Base-by-base conservation (phyloP, 2,888 invertebrate species). In the Sericinus montela region DNA sequence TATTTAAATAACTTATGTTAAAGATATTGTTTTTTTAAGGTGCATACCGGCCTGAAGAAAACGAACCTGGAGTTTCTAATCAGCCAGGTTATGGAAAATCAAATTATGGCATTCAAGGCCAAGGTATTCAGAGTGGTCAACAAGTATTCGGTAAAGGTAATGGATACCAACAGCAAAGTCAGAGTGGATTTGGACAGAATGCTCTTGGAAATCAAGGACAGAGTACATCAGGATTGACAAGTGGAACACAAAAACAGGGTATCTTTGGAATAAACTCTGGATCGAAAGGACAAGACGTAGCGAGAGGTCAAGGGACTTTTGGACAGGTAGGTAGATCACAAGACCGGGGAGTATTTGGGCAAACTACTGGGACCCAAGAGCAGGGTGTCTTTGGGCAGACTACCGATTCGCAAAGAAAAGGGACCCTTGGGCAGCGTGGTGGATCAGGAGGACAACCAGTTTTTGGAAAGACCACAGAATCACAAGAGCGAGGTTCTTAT, bases 41-140 rank as follows among this genome's bases (percentile, higher is more conserved):
- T 52, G 85, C 88, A 13, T 88, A 88, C 67, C 70, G 77, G 36
- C 84, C 86, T 0, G 74, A 80, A 23, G 84, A 85, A 66, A 69
- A 72, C 11, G 32, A 32, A 11, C 6, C 32, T 11, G 32, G 32
- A 13, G 32, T 32, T 45, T 47, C 54, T 6, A 56, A 60, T n/a
- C 47, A 36, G 8, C 40, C 55, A 30, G 38, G 47, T 8, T 25
- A 25, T 36, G 39, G 56, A 55, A 36, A 54, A 45, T 30, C 42
- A 32, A 53, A 39, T 9, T 5, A 36, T 14, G 55, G 47, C 1
- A 49, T 45, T 28, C 53, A 53, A 36, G 40, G 49, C 0, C 41
- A 40, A 41, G 11, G 34, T 25, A 19, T 19, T 19, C 28, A 10
- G 28, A 9, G 9, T 35, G 36, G 6, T 8, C 44, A 45, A 32